Evolutionary conservation across 2,797 vertebrate species (phyloP), one percentile per base, ranked within the genome.

Genomic region (Ctenochaetus hawaiiensis): DNA sequence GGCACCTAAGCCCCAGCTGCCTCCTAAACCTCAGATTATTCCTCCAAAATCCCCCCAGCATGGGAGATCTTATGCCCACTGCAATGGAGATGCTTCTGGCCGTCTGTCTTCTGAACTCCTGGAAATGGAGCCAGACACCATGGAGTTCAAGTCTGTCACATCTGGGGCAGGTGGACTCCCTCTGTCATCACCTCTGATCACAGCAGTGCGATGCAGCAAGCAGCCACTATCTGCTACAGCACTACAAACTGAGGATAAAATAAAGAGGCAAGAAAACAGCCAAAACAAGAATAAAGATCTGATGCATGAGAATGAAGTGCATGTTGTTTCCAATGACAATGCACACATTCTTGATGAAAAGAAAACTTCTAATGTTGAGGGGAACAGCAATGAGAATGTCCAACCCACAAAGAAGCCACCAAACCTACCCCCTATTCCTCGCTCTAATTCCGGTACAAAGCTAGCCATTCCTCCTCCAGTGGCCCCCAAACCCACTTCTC

Each of bases 51-150:
- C 91, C 11, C 94, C 92, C 0, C 78, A 94, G 49, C 95, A 71
- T 67, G 91, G 58, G 14, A 81, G 78, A 78, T 91, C 90, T 65
- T 95, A 89, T 63, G 92, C 79, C 71, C 96, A 91, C 90, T 95
- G 89, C 82, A 96, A 96, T 37, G 95, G 95, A 4, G 95, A 96
- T 58, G 89, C 91, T 34, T 94, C 92, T 12, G 91, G 94, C 60
- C 93, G 84, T 20, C 86, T 94, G 26, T 94, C 95, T 13, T 94
- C 96, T 41, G 93, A 94, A 41, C 86, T 93, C 23, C 87, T 95
- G 85, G 96, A 98, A 90, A 96, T 95, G 95, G 96, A 98, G 85
- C 96, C 96, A 0, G 96, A 96, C 59, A 96, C 96, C 34, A 95
- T 95, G 92, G 97, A 97, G 90, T 97, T 95, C 70, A 97, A 98